Base-by-base conservation (phyloP, 2,888 invertebrate species). In the Monopis laevigella region DNA sequence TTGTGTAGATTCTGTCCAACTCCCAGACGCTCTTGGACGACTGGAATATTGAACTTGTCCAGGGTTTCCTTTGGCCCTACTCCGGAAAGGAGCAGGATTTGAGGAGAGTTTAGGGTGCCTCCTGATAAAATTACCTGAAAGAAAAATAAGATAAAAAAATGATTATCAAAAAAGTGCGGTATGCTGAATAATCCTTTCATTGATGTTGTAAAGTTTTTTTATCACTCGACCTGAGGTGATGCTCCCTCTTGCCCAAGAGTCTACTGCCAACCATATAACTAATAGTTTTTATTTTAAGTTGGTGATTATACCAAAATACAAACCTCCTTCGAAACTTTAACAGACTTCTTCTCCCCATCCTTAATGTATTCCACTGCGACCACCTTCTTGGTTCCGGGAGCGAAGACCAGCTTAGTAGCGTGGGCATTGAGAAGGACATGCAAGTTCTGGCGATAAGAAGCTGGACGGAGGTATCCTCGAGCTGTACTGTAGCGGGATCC, bases 1-100 rank as follows among this genome's bases (percentile, higher is more conserved):
- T 88, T 88, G 43, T 87, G 87, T 1, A 89, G 62, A 54, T 88
- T 89, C 53, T 84, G 82, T 0, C 89, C 88, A 1, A 89, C 88
- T 0, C 88, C 88, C 0, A 86, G 87, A 13, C 88, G 62, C 46
- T 88, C 82, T 45, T 84, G 82, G 17, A 86, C 69, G 7, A 84
- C 75, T 3, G 82, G 82, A 18, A 89, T 84, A 41, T 84, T 84
- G 43, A 85, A 82, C 42, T 75, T 72, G 32, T 81, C 64, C 2
- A 89, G 62, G 34, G 85, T 85, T 4, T 82, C 74, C 51, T 75
- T 83, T 0, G 88, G 86, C 0, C 88, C 88, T 5, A 88, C 78
- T 7, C 89, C 89, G 1, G 88, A 88, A 2, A 87, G 75, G 2
- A 88, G 56, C 2, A 89, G 72, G 8, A 88, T 65, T 64, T 88